These are phyloP conservation scores for Nannobrachium achirus DNA, from an alignment of 2,113 vertebrate genomes.

Conservation along the genomic window DNA sequence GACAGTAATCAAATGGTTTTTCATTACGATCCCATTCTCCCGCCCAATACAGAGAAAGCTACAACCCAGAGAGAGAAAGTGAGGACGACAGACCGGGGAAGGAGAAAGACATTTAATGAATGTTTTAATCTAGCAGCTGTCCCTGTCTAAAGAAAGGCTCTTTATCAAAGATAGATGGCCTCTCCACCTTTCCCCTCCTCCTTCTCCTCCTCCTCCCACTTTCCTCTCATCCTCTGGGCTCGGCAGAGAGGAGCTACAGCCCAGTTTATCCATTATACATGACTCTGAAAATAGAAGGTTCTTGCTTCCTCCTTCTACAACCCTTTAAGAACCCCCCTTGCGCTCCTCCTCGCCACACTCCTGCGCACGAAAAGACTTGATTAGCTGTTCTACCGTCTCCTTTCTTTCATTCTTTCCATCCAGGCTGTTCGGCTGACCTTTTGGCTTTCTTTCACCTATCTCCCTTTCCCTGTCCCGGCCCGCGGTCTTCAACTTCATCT, in stretches of 20 bases:
- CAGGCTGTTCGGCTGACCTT: no score
- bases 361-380: slow-evolving; percentile 51
- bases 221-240: slow-evolving; percentile 52
- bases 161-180: slow-evolving; percentile 82
- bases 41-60: slow-evolving; percentile 7
- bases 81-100: neutral
- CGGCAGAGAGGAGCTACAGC: slow-evolving; percentile 68
- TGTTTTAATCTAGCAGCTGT: slow-evolving; percentile 81
- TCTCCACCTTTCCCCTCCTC: slow-evolving; percentile 32
- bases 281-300: slow-evolving; percentile 79
- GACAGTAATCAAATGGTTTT: slow-evolving; percentile 46
- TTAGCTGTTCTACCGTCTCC: slow-evolving; percentile 38
- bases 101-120: slow-evolving; percentile 73
- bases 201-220: slow-evolving; percentile 20
- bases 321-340: slow-evolving; percentile 64
- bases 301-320: slow-evolving; percentile 73
- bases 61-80: neutral
- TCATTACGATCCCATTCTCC: slow-evolving; percentile 36
- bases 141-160: slow-evolving; percentile 70
- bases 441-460: no score
- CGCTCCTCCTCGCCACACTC: slow-evolving; percentile 37
- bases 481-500: slow-evolving; percentile 24
- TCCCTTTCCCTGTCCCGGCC: no score
- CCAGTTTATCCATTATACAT: slow-evolving; percentile 80
- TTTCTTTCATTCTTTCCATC: slow-evolving; percentile 13